These are phyloP conservation scores for Tragelaphus strepsiceros DNA, from an alignment of 2,113 vertebrate species.

Conservation along the genomic window DNA sequence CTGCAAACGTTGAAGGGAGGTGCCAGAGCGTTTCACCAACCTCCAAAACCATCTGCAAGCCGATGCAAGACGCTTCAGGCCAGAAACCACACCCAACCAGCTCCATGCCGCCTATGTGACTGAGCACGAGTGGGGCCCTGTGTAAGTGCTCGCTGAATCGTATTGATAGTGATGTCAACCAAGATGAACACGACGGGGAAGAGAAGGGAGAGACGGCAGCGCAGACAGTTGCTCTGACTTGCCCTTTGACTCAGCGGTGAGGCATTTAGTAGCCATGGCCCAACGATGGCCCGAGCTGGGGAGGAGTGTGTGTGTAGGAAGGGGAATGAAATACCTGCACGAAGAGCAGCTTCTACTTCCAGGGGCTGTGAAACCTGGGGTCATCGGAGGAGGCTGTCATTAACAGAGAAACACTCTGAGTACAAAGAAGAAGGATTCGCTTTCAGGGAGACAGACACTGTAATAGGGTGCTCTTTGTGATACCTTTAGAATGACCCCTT, in stretches of 20 bases:
- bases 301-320: slow-evolving; percentile 22
- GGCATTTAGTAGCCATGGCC: not conserved
- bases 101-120: rapidly evolving
- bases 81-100: not conserved
- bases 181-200: not conserved
- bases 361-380: slow-evolving; percentile 29
- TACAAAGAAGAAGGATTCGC: slow-evolving; percentile 53
- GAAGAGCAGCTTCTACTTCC: slow-evolving; percentile 41
- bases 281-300: not conserved
- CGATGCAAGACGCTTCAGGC: not conserved
- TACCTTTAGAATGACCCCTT: slow-evolving; percentile 59
- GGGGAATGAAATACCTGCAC: not conserved
- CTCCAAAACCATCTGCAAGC: not conserved
- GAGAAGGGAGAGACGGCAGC: not conserved
- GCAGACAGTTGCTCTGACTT: not conserved
- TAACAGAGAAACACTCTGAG: slow-evolving; percentile 53
- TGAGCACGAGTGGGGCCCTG: not conserved
- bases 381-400: slow-evolving; percentile 52
- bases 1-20: not conserved
- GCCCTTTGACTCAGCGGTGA: not conserved
- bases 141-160: not conserved
- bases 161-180: not conserved
- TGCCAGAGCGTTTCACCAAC: not conserved
- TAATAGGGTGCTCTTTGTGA: slow-evolving; percentile 59
- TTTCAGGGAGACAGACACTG: slow-evolving; percentile 46